Evolutionary conservation across 2,888 invertebrate genomes (phyloP).

Genomic region (Deilephila elpenor): DNA sequence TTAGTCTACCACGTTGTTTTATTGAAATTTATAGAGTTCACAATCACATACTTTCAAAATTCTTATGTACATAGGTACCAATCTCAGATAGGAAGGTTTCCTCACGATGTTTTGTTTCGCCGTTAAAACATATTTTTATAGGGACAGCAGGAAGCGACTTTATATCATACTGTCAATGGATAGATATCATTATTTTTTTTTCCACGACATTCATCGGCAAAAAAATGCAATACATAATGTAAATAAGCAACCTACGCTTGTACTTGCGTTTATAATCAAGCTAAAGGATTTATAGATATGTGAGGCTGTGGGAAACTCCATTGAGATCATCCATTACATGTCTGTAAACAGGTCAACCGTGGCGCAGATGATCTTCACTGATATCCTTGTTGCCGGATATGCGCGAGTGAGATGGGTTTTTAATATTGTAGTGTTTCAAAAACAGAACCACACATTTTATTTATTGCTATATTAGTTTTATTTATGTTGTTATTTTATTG

Average conservation of each 20-base stretch:
- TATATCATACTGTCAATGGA: too few relatives aligned
- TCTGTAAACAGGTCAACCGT: slow-evolving; percentile 27
- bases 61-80: too few relatives aligned
- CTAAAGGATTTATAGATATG: not conserved
- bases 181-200: too few relatives aligned
- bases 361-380: slow-evolving; percentile 9
- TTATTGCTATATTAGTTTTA: not conserved
- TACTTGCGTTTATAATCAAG: not conserved
- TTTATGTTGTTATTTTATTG: not conserved
- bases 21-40: too few relatives aligned
- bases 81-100: too few relatives aligned
- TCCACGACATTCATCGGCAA: too few relatives aligned
- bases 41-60: too few relatives aligned
- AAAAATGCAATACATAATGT: not conserved
- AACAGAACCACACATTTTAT: too few relatives aligned
- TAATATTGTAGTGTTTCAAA: not conserved
- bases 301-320: slow-evolving; percentile 10
- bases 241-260: not conserved
- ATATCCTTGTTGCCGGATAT: slow-evolving; percentile 12
- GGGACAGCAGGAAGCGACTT: too few relatives aligned
- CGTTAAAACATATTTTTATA: too few relatives aligned
- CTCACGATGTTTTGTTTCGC: too few relatives aligned
- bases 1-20: too few relatives aligned
- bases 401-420: not conserved
- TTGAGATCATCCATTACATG: slow-evolving; percentile 1